phyloP scores from a whole-genome alignment of 1,140 invertebrate genomes.

The Zaprionus davidi region DNA sequence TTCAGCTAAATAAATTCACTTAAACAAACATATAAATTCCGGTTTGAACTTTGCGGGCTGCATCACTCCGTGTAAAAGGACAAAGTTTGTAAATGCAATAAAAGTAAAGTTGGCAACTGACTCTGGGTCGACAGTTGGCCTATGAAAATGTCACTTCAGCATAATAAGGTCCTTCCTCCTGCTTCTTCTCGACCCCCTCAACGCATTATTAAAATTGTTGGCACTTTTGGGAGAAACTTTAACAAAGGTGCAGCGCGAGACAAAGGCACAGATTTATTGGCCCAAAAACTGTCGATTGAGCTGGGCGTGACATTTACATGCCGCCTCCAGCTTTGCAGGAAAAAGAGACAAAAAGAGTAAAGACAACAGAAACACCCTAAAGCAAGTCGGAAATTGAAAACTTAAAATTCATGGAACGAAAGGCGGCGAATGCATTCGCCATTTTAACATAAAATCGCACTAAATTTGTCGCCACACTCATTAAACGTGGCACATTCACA shows the following conservation, averaged over 20 bases:
- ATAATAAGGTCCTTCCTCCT: conserved; percentile 56
- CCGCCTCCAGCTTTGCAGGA: not conserved
- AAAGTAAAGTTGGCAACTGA: conserved; percentile 72
- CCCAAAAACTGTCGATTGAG: conserved; percentile 35
- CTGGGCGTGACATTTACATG: conserved; percentile 53
- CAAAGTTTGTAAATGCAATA: conserved; percentile 81
- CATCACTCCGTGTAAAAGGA: conserved; percentile 50
- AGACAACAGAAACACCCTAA: conserved; percentile 3
- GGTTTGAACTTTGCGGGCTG: conserved; percentile 60
- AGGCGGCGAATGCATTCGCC: not conserved
- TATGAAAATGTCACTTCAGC: conserved; percentile 65
- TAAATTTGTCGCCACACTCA: conserved; percentile 34
- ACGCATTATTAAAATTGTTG: conserved; percentile 63
- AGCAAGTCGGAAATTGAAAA: conserved; percentile 26
- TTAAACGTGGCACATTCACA: conserved; percentile 9
- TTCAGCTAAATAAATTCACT: conserved; percentile 5
- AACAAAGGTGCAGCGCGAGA: conserved; percentile 62
- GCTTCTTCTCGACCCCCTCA: not conserved
- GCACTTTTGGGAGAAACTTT: conserved; percentile 36
- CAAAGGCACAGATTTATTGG: conserved; percentile 64
- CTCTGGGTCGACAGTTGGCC: conserved; percentile 10
- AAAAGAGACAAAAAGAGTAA: not conserved
- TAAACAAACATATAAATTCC: conserved; percentile 61
- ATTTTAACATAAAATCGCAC: conserved; percentile 19
- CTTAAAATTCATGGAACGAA: conserved; percentile 52